Conservation (phyloP, 2,888 invertebrate species). For the Scaptomyza polygonia region DNA sequence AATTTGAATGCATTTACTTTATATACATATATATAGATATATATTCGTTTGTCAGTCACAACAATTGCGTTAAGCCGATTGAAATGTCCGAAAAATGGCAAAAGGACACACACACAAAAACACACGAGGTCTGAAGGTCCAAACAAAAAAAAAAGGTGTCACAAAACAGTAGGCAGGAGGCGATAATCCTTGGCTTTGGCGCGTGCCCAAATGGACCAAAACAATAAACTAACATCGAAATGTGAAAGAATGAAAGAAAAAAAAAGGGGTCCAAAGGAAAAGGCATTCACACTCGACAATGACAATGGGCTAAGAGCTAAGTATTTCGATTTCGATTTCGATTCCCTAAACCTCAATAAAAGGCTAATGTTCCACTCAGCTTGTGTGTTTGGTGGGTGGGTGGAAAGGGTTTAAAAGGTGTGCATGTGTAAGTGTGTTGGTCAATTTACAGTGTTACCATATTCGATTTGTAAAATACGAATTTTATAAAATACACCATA, state of each 20-base stretch:
- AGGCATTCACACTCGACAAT: slow-evolving; percentile 19
- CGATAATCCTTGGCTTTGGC: slow-evolving; percentile 43
- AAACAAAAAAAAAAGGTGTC: neutral
- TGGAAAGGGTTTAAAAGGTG: neutral
- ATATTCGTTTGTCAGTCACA: slow-evolving; percentile 40
- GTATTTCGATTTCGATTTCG: slow-evolving; percentile 6
- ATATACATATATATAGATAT: neutral
- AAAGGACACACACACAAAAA: slow-evolving; percentile 18
- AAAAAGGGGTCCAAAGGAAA: slow-evolving; percentile 1
- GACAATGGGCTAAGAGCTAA: slow-evolving; percentile 40
- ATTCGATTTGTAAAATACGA: too few species aligned
- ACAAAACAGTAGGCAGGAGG: slow-evolving; percentile 24
- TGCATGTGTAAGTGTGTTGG: slow-evolving; percentile 2
- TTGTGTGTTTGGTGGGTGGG: neutral
- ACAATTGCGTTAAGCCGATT: slow-evolving; percentile 63
- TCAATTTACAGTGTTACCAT: neutral
- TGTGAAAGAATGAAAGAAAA: slow-evolving; percentile 1
- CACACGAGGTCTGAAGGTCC: slow-evolving; percentile 6
- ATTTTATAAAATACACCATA: too few species aligned
- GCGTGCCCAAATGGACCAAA: slow-evolving; percentile 18
- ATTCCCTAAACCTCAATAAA: slow-evolving; percentile 6
- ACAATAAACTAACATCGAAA: slow-evolving; percentile 5
- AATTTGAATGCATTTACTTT: slow-evolving; percentile 40
- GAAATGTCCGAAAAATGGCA: slow-evolving; percentile 38
- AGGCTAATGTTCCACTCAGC: slow-evolving; percentile 5